Evolutionary conservation across 2,797 vertebrate species (phyloP).

Genomic region (Leptodactylus fallax): DNA sequence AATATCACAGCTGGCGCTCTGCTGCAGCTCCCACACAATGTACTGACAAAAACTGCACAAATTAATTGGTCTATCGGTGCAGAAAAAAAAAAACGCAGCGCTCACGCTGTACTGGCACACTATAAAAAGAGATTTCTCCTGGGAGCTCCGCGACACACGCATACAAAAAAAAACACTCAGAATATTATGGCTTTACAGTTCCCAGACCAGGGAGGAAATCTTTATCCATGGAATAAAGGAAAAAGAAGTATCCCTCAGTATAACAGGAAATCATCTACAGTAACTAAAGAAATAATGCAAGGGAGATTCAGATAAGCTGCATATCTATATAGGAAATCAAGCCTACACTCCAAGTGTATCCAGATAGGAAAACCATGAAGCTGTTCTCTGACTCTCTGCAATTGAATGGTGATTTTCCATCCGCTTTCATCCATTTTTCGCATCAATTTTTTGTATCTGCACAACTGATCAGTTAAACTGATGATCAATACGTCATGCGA

Average conservation of each 20-base stretch:
- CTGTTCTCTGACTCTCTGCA: neutral
- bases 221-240: neutral
- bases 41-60: conserved; percentile 28
- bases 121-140: conserved; percentile 20
- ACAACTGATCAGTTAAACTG: too few species aligned
- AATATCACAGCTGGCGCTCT: neutral
- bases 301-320: neutral
- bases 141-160: neutral
- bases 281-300: neutral
- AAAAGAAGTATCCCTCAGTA: neutral
- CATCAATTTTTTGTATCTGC: too few species aligned
- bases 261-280: neutral
- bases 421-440: too few species aligned
- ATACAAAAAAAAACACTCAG: neutral
- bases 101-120: neutral
- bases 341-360: neutral
- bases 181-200: neutral
- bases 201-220: neutral
- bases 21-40: conserved; percentile 37
- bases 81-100: neutral
- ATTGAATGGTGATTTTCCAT: too few species aligned
- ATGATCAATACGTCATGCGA: too few species aligned
- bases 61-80: conserved; percentile 33
- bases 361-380: neutral
- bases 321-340: neutral